Evolutionary conservation across 2,113 vertebrate genomes (phyloP).

Genomic region (Anguilla rostrata): DNA sequence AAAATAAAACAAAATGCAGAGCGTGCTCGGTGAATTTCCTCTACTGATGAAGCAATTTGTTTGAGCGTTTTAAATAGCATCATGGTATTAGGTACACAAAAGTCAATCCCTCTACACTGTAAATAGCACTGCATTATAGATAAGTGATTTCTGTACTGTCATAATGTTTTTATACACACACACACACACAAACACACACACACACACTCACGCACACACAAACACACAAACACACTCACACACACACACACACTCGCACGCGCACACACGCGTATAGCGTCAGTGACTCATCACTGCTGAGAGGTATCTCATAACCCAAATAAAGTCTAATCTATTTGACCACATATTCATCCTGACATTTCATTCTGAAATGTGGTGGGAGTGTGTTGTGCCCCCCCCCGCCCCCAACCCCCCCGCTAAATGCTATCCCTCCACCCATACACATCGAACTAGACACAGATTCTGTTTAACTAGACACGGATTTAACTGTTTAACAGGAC

Average conservation of each 20-base stretch:
- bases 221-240: too few species aligned
- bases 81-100: not conserved
- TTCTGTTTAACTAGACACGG: too few species aligned
- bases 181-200: not conserved
- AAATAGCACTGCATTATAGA: not conserved
- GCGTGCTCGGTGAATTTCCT: not conserved
- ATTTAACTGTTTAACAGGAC: too few species aligned
- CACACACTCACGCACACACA: not conserved
- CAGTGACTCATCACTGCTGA: not conserved
- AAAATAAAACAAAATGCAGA: not conserved
- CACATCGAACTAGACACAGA: too few species aligned
- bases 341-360: not conserved
- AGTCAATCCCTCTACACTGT: not conserved
- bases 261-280: too few species aligned
- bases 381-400: not conserved
- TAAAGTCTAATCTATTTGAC: not conserved
- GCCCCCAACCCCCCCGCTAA: not conserved
- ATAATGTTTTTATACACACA: not conserved
- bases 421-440: too few species aligned
- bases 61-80: not conserved
- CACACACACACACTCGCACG: too few species aligned
- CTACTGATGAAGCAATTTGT: not conserved
- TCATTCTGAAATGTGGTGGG: not conserved
- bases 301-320: not conserved
- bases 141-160: not conserved